Evolutionary conservation across 2,797 vertebrate species (phyloP), one percentile per base, ranked within the genome.

Genomic region (Microctenopoma stevenorrisi): DNA sequence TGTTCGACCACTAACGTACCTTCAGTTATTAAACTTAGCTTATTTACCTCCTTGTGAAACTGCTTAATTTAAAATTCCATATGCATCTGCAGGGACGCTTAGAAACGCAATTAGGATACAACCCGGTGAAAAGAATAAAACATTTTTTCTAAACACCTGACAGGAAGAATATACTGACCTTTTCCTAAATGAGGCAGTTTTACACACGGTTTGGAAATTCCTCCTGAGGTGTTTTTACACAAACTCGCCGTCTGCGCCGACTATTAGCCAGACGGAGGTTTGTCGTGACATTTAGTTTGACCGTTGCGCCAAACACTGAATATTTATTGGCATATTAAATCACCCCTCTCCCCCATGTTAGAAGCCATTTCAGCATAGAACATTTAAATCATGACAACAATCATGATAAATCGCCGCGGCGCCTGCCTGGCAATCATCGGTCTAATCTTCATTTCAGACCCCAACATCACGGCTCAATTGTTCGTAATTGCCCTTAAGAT

Each of bases 261-360:
- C 77, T 38, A 81, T 86, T 88, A 91, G 82, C 14, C 44, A 86
- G 81, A 88, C 26, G 54, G 76, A 82, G 74, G 76, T 77, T 72
- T 73, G 83, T 79, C 76, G 22, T 91, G 89, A 89, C 89, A 90
- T 92, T 93, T 90, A 82, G 79, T 86, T 84, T 83, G 83, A 86
- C 86, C 78, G 64, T 86, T 83, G 78, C 72, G 71, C 69, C 81
- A 76, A 77, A 84, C 69, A 44, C 83, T 89, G 86, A 89, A 91
- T 93, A 93, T 91, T 89, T 86, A 92, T 92, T 86, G 81, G 68
- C 28, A 38, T 68, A 87, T 90, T 89, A 89, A 82, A 84, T 71
- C 16, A 12, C 33, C 58, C 59, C 43, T 50, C 47, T 53, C 66
- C 38, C 49, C 5, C 22, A n/a, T 52, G 64, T 68, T 72, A 78